Evolutionary conservation across 2,888 invertebrate species (phyloP), one percentile per base, ranked within the genome.

Genomic region (Clusia tigrina): DNA sequence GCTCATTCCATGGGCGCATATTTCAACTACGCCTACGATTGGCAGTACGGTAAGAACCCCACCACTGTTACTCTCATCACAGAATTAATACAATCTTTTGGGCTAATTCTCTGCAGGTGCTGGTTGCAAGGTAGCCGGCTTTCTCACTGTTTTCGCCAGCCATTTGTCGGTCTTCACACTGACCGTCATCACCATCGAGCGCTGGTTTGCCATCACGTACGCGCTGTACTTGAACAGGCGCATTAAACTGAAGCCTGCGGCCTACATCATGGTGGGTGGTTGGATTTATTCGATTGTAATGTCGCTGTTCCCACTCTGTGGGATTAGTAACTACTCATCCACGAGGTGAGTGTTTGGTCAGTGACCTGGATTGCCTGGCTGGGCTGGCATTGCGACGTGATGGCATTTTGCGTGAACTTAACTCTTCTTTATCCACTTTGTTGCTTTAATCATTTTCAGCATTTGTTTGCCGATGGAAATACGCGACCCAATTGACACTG

Each of bases 381-480:
- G 51, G 51, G 22, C 5, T 51, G 20, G 17, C n/a, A 57, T n/a
- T n/a, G n/a, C n/a, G n/a, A n/a, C n/a, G n/a, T n/a, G n/a, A n/a
- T n/a, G 25, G 26, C 24, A 38, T 42, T 6, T 32, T 32, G 32
- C 12, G 32, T 12, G 12, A 9, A 32, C 20, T 9, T 48, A 48
- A 18, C 20, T 5, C 6, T 12, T 32, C 20, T 5, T 9, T 9
- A 5, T 32, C 12, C 6, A 32, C 32, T 32, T 62, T 56, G 51
- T 52, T 37, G 53, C 15, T 22, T 67, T 69, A 57, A n/a, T 69
- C 58, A 67, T 62, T 83, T 83, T 42, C 79, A 91, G 91, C 73
- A 95, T 96, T 63, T 96, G 96, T 78, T 85, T 96, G 70, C 96
- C 96, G 0, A 93, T 96, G 87, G 92, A 93, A 78, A 90, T 90